Percentiles rank a stretch among this genome's conserved stretches.
phyloP scores from a whole-genome alignment of 2,113 vertebrate species.

The Zingel zingel region DNA sequence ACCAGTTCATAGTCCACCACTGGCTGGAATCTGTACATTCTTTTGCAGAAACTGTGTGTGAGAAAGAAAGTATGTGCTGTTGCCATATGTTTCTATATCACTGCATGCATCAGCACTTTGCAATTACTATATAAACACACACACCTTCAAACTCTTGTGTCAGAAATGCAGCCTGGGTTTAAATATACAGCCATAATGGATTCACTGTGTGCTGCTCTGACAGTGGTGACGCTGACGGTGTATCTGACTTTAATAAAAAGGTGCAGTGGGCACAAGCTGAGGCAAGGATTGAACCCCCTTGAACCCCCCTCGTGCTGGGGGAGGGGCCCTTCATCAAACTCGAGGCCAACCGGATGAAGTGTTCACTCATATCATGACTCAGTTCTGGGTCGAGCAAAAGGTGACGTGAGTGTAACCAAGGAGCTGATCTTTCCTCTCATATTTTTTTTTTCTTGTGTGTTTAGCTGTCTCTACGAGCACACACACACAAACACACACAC shows the following conservation, averaged over 20 bases:
- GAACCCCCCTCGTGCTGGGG: slow-evolving; percentile 27
- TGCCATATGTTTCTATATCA: slow-evolving; percentile 64
- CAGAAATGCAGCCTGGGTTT: slow-evolving; percentile 29
- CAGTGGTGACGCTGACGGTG: slow-evolving; percentile 34
- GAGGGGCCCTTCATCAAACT: slow-evolving; percentile 34
- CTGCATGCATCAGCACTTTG: slow-evolving; percentile 70
- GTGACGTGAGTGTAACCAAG: slow-evolving; percentile 40
- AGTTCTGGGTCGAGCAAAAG: slow-evolving; percentile 42
- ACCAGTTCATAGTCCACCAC: no score
- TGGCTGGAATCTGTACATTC: no score
- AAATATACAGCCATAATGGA: slow-evolving; percentile 40
- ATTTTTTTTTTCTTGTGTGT: background rate
- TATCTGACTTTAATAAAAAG: slow-evolving; percentile 59
- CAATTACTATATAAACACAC: slow-evolving; percentile 23
- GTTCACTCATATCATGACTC: slow-evolving; percentile 29
- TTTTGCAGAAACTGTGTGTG: background rate
- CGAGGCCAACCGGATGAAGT: slow-evolving; percentile 53
- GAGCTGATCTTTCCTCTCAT: slow-evolving; percentile 38
- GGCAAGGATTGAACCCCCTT: slow-evolving; percentile 54
- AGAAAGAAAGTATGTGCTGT: slow-evolving; percentile 17
- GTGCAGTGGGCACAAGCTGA: slow-evolving; percentile 39
- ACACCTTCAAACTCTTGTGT: slow-evolving; percentile 39
- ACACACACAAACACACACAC: background rate
- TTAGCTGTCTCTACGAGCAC: background rate
- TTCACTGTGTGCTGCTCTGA: slow-evolving; percentile 43